phyloP scores from a whole-genome alignment of 1,140 invertebrate species.

The Maconellicoccus hirsutus region DNA sequence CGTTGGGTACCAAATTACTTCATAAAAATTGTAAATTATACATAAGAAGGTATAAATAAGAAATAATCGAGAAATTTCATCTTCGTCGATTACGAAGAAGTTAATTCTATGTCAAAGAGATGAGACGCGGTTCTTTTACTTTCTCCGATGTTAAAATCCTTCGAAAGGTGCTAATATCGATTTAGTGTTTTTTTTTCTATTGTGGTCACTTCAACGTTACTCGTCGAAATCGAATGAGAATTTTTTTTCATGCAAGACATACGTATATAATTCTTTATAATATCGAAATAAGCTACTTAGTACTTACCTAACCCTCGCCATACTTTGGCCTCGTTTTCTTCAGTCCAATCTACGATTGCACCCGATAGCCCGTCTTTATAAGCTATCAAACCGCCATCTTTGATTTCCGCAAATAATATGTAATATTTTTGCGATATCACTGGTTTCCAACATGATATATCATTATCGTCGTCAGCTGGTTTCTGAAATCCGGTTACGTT shows the following conservation, averaged over 20 bases:
- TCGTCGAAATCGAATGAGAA: too few relatives aligned
- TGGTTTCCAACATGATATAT: slow-evolving; percentile 27
- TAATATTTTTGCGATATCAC: slow-evolving; percentile 32
- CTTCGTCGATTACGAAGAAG: neutral
- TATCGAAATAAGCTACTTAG: neutral
- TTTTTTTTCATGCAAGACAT: neutral
- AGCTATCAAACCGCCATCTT: slow-evolving; percentile 26
- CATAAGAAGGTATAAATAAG: too few relatives aligned
- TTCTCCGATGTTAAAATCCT: too few relatives aligned
- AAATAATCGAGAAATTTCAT: neutral
- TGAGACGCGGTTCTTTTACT: too few relatives aligned
- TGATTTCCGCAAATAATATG: slow-evolving; percentile 31
- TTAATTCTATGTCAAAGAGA: too few relatives aligned
- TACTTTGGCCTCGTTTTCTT: slow-evolving; percentile 30
- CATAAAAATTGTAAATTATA: too few relatives aligned
- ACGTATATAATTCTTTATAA: neutral
- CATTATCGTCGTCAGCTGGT: slow-evolving; percentile 24
- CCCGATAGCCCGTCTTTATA: slow-evolving; percentile 30
- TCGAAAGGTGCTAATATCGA: neutral
- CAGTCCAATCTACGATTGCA: slow-evolving; percentile 30
- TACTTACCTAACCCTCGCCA: slow-evolving; percentile 31
- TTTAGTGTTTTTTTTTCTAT: neutral
- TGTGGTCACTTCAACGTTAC: too few relatives aligned
- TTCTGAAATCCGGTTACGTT: slow-evolving; percentile 32
- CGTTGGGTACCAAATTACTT: too few relatives aligned